Percentiles rank a stretch among this genome's conserved stretches.
Evolutionary conservation across 2,113 vertebrate genomes (phyloP).

Genomic region (Tretioscincus oriximinensis): DNA sequence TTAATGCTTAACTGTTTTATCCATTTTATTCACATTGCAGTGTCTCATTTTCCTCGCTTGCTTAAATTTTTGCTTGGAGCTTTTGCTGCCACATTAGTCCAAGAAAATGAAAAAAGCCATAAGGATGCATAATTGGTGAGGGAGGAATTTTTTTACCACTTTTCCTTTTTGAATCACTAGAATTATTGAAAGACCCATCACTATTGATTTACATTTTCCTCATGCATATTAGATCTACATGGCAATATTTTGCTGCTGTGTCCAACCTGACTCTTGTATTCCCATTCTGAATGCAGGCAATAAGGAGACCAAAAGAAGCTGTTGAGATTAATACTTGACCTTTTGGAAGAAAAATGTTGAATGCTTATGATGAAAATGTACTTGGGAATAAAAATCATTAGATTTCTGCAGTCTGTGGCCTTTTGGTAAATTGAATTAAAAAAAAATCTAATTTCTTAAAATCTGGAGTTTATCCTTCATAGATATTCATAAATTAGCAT

Average conservation of each 20-base stretch:
- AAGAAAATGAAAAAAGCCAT: slow-evolving; percentile 4
- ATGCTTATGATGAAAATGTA: slow-evolving; percentile 6
- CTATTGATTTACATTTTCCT: slow-evolving; percentile 3
- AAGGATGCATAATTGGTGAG: not conserved
- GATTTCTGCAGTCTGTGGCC: not conserved
- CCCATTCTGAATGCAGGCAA: not conserved
- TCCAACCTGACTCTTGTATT: not conserved
- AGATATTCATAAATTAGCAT: too few relatives aligned
- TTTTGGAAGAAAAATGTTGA: not conserved
- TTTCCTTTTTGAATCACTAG: not conserved
- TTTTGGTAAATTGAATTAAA: not conserved
- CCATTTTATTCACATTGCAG: slow-evolving; percentile 5
- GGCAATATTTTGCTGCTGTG: not conserved
- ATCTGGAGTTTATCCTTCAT: too few relatives aligned
- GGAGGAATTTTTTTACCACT: not conserved
- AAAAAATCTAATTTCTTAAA: too few relatives aligned
- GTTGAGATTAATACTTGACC: not conserved
- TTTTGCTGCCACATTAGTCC: not conserved
- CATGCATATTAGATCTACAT: not conserved
- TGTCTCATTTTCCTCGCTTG: not conserved
- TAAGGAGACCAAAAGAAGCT: not conserved
- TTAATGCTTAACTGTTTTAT: slow-evolving; percentile 25
- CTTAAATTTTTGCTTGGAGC: not conserved
- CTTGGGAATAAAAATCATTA: slow-evolving; percentile 2
- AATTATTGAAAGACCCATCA: not conserved